Evolutionary conservation across 2,113 vertebrate species (phyloP).

Genomic region (Corythoichthys haematopterus): DNA sequence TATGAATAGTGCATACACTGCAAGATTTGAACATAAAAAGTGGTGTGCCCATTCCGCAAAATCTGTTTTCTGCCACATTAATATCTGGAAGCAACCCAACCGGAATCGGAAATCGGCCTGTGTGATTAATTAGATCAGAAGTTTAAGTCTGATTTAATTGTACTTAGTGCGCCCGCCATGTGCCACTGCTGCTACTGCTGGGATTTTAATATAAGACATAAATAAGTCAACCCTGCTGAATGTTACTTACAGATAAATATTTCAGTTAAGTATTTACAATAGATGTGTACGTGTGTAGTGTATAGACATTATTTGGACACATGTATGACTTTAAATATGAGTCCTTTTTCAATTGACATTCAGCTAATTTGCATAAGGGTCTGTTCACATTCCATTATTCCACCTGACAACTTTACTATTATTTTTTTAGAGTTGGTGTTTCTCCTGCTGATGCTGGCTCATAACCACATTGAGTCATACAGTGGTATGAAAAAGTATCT

Average conservation of each 20-base stretch:
- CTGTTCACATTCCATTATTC: neutral
- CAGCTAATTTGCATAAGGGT: neutral
- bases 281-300: neutral
- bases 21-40: neutral
- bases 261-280: neutral
- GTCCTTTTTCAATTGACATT: neutral
- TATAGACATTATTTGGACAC: neutral
- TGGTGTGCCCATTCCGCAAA: neutral
- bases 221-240: neutral
- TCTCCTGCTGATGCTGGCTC: neutral
- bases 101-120: neutral
- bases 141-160: constrained; percentile 2
- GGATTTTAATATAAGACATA: neutral
- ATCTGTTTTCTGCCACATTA: neutral
- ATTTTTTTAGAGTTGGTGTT: neutral
- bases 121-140: constrained; percentile 4
- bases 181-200: constrained; percentile 3
- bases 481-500: no score
- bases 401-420: neutral
- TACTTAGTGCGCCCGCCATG: constrained; percentile 2
- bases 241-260: neutral
- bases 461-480: neutral
- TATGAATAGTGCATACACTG: constrained; percentile 1
- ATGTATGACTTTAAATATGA: neutral
- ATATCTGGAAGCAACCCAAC: neutral